Percentiles rank a stretch among this genome's conserved stretches.
phyloP scores from a whole-genome alignment of 2,113 vertebrate species.

The Hassar affinis region DNA sequence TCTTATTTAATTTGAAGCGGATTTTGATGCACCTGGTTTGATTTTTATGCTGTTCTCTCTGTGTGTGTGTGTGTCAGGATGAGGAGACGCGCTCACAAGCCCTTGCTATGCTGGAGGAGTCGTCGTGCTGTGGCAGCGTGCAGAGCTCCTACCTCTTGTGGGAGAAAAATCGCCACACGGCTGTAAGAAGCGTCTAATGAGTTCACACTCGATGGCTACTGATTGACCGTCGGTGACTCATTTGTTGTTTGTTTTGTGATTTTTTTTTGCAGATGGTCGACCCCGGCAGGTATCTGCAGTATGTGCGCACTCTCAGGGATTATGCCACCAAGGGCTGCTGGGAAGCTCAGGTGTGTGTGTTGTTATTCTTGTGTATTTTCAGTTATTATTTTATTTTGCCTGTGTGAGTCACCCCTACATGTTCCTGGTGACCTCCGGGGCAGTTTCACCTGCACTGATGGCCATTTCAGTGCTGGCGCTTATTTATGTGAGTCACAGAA shows the following conservation, averaged over 20 bases:
- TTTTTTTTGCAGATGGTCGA: constrained; percentile 75
- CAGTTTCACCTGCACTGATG: background rate
- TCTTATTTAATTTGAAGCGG: background rate
- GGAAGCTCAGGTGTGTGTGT: constrained; percentile 86
- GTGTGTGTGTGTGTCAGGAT: constrained; percentile 69
- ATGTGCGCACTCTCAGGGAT: constrained; percentile 87
- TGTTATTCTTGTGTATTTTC: background rate
- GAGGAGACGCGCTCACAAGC: constrained; percentile 80
- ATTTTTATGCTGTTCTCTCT: background rate
- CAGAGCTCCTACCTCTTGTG: constrained; percentile 91
- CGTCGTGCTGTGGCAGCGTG: constrained; percentile 84
- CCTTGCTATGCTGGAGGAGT: constrained; percentile 81
- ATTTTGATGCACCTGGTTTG: background rate
- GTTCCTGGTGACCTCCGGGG: background rate
- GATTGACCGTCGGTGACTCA: background rate
- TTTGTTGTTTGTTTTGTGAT: background rate
- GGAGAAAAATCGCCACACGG: constrained; percentile 79
- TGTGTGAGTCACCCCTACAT: background rate
- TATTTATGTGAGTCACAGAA: background rate
- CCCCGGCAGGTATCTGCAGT: constrained; percentile 90
- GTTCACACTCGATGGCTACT: background rate
- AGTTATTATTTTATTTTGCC: background rate
- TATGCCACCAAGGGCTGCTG: constrained; percentile 92
- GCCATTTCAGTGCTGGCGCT: background rate
- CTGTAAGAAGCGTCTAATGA: constrained; percentile 75